These are phyloP conservation scores for Sparus aurata DNA, from an alignment of 2,797 vertebrate genomes.

Conservation along the genomic window DNA sequence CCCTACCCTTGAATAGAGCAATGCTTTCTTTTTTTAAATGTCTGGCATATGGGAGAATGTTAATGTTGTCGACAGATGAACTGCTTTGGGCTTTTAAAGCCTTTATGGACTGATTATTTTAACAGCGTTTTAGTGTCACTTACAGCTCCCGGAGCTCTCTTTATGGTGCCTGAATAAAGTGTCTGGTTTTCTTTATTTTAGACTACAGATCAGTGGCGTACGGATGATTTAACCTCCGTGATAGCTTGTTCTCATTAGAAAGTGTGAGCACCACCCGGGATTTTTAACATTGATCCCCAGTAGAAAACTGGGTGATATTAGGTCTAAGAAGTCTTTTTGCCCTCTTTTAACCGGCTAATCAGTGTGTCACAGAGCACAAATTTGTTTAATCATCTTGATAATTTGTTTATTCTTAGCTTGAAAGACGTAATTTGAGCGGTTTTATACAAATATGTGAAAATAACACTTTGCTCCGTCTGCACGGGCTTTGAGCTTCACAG, in stretches of 20 bases:
- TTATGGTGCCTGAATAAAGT: constrained; percentile 27
- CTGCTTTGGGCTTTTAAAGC: constrained; percentile 43
- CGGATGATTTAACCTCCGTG: constrained; percentile 1
- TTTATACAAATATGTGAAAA: no score
- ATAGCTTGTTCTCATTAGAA: constrained; percentile 1
- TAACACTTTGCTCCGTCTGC: no score
- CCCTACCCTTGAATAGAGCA: constrained; percentile 31
- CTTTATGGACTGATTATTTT: constrained; percentile 35
- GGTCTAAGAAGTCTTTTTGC: no score
- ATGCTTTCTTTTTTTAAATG: constrained; percentile 49
- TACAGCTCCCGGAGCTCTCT: constrained; percentile 7
- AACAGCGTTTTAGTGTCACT: constrained; percentile 30
- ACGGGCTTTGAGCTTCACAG: no score
- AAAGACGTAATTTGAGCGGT: no score
- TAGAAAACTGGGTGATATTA: no score
- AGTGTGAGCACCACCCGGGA: not conserved
- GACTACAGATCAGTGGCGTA: not conserved
- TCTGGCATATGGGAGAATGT: constrained; percentile 48
- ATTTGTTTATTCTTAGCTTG: no score
- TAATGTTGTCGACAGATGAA: constrained; percentile 50
- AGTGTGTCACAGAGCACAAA: no score
- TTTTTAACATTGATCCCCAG: no score
- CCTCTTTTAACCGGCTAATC: no score
- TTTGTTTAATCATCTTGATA: no score
- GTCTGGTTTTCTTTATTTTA: constrained; percentile 6